phyloP scores from a whole-genome alignment of 2,113 vertebrate species.

The Argyrosomus japonicus region DNA sequence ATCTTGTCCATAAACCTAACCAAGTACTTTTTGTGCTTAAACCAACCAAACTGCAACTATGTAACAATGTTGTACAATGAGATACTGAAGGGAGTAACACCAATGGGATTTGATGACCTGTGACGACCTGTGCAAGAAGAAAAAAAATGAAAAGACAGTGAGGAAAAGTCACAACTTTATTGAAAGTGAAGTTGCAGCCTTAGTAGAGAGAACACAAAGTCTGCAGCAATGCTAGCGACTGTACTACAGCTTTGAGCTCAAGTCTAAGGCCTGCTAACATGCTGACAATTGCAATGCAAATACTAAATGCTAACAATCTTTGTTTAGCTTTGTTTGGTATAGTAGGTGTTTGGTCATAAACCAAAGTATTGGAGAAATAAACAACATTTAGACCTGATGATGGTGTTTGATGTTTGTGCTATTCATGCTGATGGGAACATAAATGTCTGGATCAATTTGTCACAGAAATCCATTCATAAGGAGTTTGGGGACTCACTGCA shows the following conservation, averaged over 20 bases:
- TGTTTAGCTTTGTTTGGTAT: no score
- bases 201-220: no score
- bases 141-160: not conserved
- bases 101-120: no score
- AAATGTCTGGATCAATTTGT: not conserved
- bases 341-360: no score
- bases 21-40: no score
- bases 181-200: not conserved
- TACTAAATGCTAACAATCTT: not conserved
- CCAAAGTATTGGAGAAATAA: not conserved
- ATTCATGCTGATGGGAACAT: not conserved
- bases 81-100: no score
- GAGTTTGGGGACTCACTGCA: not conserved
- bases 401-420: not conserved
- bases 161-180: not conserved
- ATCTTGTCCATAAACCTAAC: no score
- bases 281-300: not conserved
- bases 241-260: not conserved
- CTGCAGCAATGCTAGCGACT: not conserved
- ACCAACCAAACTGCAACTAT: no score
- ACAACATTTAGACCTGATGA: not conserved
- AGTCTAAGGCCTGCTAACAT: not conserved
- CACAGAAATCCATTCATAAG: not conserved
- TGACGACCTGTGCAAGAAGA: no score
- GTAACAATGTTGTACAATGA: no score